Conservation (phyloP, 2,113 vertebrate species). For the Phalacrocorax brasilianus region DNA sequence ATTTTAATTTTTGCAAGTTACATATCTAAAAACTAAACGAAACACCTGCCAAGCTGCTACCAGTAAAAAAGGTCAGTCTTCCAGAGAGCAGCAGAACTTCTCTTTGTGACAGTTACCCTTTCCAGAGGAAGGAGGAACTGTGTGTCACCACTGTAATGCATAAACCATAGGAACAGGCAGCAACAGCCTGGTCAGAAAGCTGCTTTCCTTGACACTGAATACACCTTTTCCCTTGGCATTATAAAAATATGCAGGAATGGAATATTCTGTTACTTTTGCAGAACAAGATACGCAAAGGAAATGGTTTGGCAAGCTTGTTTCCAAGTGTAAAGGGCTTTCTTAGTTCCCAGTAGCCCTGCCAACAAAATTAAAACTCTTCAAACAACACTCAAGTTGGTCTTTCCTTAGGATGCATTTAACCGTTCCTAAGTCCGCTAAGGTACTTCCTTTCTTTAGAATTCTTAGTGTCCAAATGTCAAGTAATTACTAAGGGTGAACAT, state of each 20-base stretch:
- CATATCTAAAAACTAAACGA: slow-evolving; percentile 18
- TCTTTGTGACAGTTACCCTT: background rate
- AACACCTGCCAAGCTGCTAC: slow-evolving; percentile 1
- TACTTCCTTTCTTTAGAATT: slow-evolving; percentile 49
- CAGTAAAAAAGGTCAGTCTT: background rate
- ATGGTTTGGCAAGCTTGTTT: slow-evolving; percentile 51
- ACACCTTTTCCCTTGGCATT: slow-evolving; percentile 52
- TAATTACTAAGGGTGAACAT: background rate
- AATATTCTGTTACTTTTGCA: slow-evolving; percentile 62
- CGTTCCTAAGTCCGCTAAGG: background rate
- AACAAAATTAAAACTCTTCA: slow-evolving; percentile 47
- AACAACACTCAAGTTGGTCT: slow-evolving; percentile 38
- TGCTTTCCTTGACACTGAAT: background rate
- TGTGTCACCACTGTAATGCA: background rate
- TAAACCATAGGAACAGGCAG: slow-evolving; percentile 27
- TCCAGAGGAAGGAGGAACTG: background rate
- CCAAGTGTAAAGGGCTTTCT: slow-evolving; percentile 42
- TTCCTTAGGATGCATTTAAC: slow-evolving; percentile 41
- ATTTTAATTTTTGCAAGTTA: background rate
- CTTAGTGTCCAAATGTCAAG: slow-evolving; percentile 34
- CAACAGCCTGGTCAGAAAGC: slow-evolving; percentile 7
- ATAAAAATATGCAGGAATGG: slow-evolving; percentile 46
- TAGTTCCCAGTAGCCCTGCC: slow-evolving; percentile 39
- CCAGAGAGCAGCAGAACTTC: background rate
- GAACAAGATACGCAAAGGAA: slow-evolving; percentile 60